Evolutionary conservation across 2,113 vertebrate genomes (phyloP), one percentile per base, ranked within the genome.

Genomic region (Aphyosemion australe): DNA sequence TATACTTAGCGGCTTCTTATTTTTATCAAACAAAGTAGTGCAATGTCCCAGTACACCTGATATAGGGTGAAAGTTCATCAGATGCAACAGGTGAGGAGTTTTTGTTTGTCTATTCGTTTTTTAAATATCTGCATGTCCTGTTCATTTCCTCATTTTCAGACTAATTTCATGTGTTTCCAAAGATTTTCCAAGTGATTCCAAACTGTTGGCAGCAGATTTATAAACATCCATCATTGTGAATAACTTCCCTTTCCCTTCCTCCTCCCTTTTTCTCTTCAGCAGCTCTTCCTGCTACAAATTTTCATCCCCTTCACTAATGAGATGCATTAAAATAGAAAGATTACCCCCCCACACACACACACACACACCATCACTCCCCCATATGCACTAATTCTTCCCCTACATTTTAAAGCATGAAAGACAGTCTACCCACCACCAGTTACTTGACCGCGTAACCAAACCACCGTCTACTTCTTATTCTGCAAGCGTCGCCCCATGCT

Each of bases 251-350:
- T 10, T 37, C 1, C 45, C 45, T 50, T 26, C 34, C 52, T 42
- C 51, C 16, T 52, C 41, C 46, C 16, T 47, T 55, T 31, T 26
- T 59, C 48, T 47, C 43, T 56, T 65, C 49, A 45, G 70, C 60
- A 41, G 10, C 42, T 45, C 45, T 32, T 74, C 68, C 71, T 59
- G 51, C 62, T 66, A 74, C 74, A 71, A 72, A 56, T 61, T 62
- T 61, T 80, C 50, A 53, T 81, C 57, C 78, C 81, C 46, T 39
- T 39, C 80, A 72, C 74, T 85, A 87, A 89, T 89, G 78, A 84
- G 65, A 87, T 87, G 72, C 83, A 89, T 87, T 87, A 85, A 87
- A 86, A 58, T 53, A 32, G 63, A 72, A 58, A 64, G 45, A 76
- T 58, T 63, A 66, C 20, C 42, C 53, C 9, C 55, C 34, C 16